phyloP scores from a whole-genome alignment of 2,113 vertebrate species.

The Octodon degus region DNA sequence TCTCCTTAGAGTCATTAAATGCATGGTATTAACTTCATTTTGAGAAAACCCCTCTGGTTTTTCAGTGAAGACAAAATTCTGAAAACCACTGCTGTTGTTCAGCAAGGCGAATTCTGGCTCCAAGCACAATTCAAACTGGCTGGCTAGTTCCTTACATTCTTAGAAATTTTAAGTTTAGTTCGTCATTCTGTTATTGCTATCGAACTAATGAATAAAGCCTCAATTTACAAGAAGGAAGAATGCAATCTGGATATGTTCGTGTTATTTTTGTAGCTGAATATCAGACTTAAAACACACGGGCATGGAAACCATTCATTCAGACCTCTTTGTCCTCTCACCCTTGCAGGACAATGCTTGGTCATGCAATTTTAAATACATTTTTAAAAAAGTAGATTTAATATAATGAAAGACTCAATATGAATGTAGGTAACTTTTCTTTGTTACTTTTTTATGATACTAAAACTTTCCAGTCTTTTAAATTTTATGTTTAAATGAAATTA shows the following conservation, averaged over 20 bases:
- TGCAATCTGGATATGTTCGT: neutral
- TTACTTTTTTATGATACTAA: neutral
- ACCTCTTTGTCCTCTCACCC: neutral
- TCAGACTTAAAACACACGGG: neutral
- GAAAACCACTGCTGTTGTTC: neutral
- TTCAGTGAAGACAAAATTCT: conserved; percentile 5
- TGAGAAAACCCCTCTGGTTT: conserved; percentile 30
- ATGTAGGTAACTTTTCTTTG: neutral
- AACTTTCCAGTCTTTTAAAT: neutral
- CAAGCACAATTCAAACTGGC: neutral
- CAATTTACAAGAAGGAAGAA: conserved; percentile 32
- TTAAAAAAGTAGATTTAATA: conserved; percentile 13
- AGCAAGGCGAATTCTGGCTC: neutral
- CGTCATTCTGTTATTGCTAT: neutral
- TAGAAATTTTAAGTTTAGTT: neutral
- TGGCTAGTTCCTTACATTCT: neutral
- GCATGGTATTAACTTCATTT: neutral
- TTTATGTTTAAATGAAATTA: conserved; percentile 51
- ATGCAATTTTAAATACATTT: neutral
- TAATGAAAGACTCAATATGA: neutral
- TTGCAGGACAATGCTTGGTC: neutral
- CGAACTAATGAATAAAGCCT: conserved; percentile 1
- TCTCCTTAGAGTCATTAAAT: neutral
- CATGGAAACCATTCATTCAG: neutral
- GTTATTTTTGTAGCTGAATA: neutral